Evolutionary conservation across 2,113 vertebrate genomes (phyloP).

Genomic region (Apistogramma diplotaenia): DNA sequence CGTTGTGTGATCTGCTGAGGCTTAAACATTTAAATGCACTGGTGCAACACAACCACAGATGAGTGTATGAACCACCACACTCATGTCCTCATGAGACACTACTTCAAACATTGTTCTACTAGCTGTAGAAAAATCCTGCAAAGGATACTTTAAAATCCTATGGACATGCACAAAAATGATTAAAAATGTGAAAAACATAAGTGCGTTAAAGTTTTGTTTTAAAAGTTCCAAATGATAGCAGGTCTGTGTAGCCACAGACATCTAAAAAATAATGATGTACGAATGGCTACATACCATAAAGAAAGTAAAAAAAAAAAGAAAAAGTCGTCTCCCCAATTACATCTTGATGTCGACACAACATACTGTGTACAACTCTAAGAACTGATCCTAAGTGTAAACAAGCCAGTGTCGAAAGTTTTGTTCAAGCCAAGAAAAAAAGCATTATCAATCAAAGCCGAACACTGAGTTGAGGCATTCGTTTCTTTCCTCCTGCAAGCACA

Average conservation of each 20-base stretch:
- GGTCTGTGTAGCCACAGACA: too few species aligned
- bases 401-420: background rate
- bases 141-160: too few species aligned
- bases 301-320: too few species aligned
- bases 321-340: background rate
- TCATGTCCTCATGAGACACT: fast-evolving
- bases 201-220: too few species aligned
- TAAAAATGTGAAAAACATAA: too few species aligned
- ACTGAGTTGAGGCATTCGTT: background rate
- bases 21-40: background rate
- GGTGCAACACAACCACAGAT: background rate
- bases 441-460: background rate
- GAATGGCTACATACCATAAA: too few species aligned
- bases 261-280: too few species aligned
- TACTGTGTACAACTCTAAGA: background rate
- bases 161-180: too few species aligned
- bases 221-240: too few species aligned
- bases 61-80: background rate
- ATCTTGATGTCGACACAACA: background rate
- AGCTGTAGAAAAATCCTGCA: background rate
- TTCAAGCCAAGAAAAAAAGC: background rate
- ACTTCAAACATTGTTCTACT: background rate
- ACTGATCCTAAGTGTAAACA: background rate
- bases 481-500: background rate
- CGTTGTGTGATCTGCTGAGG: background rate